These are phyloP conservation scores for Tenthredo scrophulariae DNA, from an alignment of 2,888 invertebrate species.

Conservation along the genomic window DNA sequence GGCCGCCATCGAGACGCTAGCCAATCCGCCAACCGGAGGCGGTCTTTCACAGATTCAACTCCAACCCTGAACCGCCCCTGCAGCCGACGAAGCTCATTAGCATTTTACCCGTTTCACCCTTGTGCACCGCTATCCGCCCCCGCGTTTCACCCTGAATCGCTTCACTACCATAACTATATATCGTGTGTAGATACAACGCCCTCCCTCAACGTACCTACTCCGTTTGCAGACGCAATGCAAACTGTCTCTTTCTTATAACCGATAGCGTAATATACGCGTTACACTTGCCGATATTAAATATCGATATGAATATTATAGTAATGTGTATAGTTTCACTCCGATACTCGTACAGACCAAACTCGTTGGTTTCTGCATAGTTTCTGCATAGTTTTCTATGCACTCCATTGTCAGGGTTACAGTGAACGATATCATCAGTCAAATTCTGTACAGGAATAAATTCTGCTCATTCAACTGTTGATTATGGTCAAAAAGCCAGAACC, in stretches of 20 bases:
- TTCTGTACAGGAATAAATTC: neutral
- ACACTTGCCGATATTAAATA: conserved; percentile 15
- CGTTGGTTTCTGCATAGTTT: neutral
- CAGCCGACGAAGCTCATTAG: conserved; percentile 68
- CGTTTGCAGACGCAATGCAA: conserved; percentile 46
- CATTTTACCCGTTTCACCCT: conserved; percentile 68
- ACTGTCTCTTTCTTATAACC: conserved; percentile 22
- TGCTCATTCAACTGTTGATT: neutral
- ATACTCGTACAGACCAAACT: neutral
- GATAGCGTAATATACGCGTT: conserved; percentile 14
- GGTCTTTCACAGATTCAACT: conserved; percentile 58
- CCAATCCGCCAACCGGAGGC: conserved; percentile 66
- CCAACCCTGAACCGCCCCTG: conserved; percentile 51
- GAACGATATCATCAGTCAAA: neutral
- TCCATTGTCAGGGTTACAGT: neutral
- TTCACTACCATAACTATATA: neutral
- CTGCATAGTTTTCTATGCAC: neutral
- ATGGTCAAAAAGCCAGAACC: too few relatives aligned
- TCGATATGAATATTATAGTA: neutral
- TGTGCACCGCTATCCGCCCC: conserved; percentile 45
- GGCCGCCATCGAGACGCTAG: conserved; percentile 65
- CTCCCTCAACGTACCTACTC: neutral
- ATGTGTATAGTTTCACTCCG: neutral
- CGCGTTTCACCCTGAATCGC: conserved; percentile 19
- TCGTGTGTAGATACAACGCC: neutral